These are phyloP conservation scores for Cheirogaleus medius DNA, from an alignment of 2,113 vertebrate species.

Conservation along the genomic window DNA sequence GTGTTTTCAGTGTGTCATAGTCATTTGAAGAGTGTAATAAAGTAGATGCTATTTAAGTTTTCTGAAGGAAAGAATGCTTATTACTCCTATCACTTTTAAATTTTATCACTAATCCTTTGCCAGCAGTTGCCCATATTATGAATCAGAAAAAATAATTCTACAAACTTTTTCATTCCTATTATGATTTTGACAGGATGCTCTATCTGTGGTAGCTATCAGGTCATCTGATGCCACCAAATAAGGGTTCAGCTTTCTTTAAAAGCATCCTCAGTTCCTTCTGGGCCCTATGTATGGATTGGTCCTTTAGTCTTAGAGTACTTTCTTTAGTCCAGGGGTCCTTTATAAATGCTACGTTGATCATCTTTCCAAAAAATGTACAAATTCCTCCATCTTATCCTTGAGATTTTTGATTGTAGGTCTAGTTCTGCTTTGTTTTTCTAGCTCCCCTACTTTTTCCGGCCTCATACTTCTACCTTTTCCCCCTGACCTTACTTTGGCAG, in stretches of 20 bases:
- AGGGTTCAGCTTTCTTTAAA: not conserved
- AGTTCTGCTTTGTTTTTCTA: conserved; percentile 3
- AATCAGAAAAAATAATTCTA: not conserved
- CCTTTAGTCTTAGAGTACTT: not conserved
- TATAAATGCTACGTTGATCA: not conserved
- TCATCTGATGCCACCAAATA: not conserved
- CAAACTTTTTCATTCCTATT: not conserved
- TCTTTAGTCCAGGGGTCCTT: not conserved
- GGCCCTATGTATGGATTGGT: not conserved
- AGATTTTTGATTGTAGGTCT: not conserved
- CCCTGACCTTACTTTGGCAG: not conserved
- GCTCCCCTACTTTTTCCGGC: not conserved
- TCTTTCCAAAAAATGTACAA: not conserved
- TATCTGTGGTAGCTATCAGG: not conserved
- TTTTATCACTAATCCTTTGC: conserved; percentile 7
- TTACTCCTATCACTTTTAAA: not conserved
- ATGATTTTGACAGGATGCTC: not conserved
- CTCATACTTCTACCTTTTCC: not conserved
- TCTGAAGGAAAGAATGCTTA: not conserved
- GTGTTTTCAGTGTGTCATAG: not conserved
- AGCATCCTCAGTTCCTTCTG: conserved; percentile 6
- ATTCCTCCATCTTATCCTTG: not conserved
- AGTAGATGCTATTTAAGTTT: not conserved
- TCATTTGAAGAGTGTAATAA: conserved; percentile 27
- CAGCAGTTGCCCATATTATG: not conserved